Evolutionary conservation across 2,888 invertebrate genomes (phyloP), one percentile per base, ranked within the genome.

Genomic region (Tinea pellionella): DNA sequence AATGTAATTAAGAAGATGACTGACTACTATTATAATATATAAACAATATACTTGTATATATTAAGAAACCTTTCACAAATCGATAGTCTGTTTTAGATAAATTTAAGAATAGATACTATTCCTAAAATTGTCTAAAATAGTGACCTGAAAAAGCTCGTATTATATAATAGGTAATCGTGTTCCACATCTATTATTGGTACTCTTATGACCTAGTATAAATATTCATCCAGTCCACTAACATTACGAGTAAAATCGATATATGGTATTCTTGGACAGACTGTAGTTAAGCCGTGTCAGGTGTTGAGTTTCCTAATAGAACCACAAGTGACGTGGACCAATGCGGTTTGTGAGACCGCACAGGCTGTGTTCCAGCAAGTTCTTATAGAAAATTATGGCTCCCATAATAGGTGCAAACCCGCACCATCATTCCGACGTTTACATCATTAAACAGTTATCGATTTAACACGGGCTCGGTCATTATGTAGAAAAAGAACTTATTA

Each of bases 371-470:
- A 13, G 47, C 47, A 9, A 55, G 2, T 55, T 29, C 61, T 62
- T 60, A 61, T 64, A 64, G 64, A 66, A 65, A 69, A 69, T 72
- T 70, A 69, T 69, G 66, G 65, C 66, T 65, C 64, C 67, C 63
- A 64, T 72, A 70, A 74, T 69, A 69, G 67, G 67, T 63, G 61
- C 63, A 64, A 68, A 69, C 63, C 62, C 37, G 61, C 62, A 61
- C 64, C 65, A 69, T 70, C 67, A 67, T 65, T 64, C 61, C 64
- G 61, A 65, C 64, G 63, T 65, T 68, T 66, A 66, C 62, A 63
- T 64, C 64, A 67, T 67, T 69, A 68, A 64, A 64, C 63, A 70
- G 66, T 74, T 78, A 75, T 73, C 71, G 70, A 77, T 78, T 76
- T 70, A 69, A 66, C 70, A 75, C 71, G 72, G 70, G 67, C 65